These are phyloP conservation scores for Numenius arquata DNA, from an alignment of 2,113 vertebrate species.

Conservation along the genomic window DNA sequence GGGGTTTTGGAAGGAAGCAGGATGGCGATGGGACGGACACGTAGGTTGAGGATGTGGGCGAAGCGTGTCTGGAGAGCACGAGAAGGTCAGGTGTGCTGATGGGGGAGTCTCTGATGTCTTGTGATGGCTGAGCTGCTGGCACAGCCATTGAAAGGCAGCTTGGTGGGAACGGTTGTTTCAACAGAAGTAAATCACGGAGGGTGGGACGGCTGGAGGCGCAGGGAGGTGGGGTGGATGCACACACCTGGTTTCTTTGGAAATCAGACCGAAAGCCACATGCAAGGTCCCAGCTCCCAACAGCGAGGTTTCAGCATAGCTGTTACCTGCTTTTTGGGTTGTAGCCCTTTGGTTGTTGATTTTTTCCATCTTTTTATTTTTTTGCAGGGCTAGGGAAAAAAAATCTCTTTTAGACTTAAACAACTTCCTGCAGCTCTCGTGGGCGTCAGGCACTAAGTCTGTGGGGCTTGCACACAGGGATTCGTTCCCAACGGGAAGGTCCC, in stretches of 20 bases:
- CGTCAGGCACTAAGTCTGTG: not conserved
- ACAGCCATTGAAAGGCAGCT: not conserved
- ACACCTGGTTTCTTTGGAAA: not conserved
- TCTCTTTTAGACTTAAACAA: not conserved
- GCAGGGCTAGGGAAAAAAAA: not conserved
- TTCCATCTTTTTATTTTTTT: not conserved
- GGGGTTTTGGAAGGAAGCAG: fast-evolving
- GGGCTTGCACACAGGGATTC: fast-evolving
- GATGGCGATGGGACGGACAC: not conserved
- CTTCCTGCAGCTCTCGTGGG: not conserved
- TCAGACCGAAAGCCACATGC: fast-evolving
- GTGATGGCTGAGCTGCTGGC: not conserved
- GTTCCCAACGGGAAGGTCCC: not conserved
- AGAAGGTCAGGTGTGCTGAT: fast-evolving
- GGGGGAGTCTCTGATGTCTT: not conserved
- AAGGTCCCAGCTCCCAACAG: not conserved
- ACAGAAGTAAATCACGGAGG: not conserved
- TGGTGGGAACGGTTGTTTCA: not conserved
- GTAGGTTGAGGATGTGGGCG: not conserved
- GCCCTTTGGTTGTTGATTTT: not conserved
- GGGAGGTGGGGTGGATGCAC: not conserved
- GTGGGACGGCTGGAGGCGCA: not conserved
- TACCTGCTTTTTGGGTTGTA: not conserved
- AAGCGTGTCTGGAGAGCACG: fast-evolving
- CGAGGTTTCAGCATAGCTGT: not conserved